phyloP scores from a whole-genome alignment of 2,113 vertebrate genomes.

The Ameiurus melas region DNA sequence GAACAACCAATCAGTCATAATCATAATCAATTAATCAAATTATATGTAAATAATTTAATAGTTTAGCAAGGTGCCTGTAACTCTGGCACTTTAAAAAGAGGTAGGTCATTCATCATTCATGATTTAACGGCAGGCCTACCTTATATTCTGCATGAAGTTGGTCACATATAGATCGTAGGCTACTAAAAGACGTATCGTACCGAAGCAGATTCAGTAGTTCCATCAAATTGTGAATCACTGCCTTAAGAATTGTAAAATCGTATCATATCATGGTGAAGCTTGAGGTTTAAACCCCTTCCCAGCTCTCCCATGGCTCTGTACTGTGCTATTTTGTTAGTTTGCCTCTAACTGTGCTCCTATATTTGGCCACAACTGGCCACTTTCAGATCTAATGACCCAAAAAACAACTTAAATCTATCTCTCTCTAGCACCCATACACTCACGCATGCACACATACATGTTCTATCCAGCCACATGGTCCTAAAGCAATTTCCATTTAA shows the following conservation, averaged over 20 bases:
- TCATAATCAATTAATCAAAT: not conserved
- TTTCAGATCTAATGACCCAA: constrained; percentile 47
- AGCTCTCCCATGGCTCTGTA: not conserved
- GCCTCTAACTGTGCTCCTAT: constrained; percentile 6
- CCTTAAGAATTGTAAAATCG: not conserved
- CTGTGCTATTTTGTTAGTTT: constrained; percentile 15
- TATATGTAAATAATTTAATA: not conserved
- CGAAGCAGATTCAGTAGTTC: too few species aligned
- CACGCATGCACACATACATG: not conserved
- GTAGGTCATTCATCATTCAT: not conserved
- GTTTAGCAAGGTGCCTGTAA: not conserved
- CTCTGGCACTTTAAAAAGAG: not conserved
- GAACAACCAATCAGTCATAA: too few species aligned
- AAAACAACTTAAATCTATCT: constrained; percentile 30
- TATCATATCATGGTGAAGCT: not conserved
- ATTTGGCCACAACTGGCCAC: constrained; percentile 17
- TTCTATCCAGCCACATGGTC: constrained; percentile 13
- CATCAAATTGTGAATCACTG: not conserved
- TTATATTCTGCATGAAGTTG: not conserved
- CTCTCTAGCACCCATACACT: not conserved
- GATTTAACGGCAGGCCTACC: not conserved
- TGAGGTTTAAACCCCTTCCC: not conserved
- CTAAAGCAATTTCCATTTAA: constrained; percentile 6
- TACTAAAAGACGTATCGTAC: not conserved
- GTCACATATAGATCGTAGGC: not conserved